Base-by-base conservation (phyloP, 2,797 vertebrate genomes). In the Potorous gilbertii region DNA sequence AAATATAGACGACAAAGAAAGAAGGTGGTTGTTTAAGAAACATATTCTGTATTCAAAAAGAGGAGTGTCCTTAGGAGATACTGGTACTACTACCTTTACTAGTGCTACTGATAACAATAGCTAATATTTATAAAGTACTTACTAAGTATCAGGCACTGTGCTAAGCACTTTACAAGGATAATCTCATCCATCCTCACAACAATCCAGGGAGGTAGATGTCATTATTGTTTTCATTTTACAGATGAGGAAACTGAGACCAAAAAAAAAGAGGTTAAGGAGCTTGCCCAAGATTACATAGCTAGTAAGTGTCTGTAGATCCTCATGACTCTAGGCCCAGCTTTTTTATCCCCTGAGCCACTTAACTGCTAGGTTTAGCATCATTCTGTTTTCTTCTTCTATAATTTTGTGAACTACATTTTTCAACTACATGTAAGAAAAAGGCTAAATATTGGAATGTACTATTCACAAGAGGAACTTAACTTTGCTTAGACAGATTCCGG, bases 391-490 rank as follows among this genome's bases (percentile, higher is more conserved):
- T 90, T 56, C 31, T 27, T 56, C 55, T 5, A 4, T 62, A 50
- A 50, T 93, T 97, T 54, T 55, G 27, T 62, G 56, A 90, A 92
- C 56, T 81, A 4, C 13, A 34, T 11, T n/a, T 93, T 92, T 57
- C 46, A 95, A 55, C 54, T 91, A 96, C 90, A 74, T 57, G 29
- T 31, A 94, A 5, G 62, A 91, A 89, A 57, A 87, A 66, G 62
- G 28, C 40, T 50, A 87, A 90, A 92, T 27, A 91, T 91, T 57
- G 57, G 81, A 95, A 91, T 87, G 94, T 27, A 27, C 74, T 46
- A 1, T 34, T 91, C 89, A 92, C n/a, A 29, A 46, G 81, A 56
- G 66, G 92, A 50, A 56, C 4, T 91, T 96, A 28, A 54, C 0
- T 87, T 87, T 87, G 40, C 21, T 87, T 3, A 87, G 74, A n/a